phyloP scores from a whole-genome alignment of 2,113 vertebrate genomes.

The Thinocorus orbignyianus region DNA sequence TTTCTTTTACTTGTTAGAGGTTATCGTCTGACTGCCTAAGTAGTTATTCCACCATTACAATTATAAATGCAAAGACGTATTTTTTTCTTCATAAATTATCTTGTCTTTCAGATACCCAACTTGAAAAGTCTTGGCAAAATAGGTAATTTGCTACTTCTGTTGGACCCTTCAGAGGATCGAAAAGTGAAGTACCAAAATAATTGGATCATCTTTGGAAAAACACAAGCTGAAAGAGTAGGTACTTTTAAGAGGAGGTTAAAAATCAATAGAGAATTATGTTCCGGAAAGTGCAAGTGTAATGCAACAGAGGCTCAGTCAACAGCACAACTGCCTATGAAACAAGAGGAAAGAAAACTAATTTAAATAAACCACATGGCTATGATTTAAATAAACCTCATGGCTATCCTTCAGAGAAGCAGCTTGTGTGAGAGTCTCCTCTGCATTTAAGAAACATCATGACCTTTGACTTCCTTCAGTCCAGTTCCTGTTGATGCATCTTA shows the following conservation, averaged over 20 bases:
- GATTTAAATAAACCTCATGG: background rate
- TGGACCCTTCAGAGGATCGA: background rate
- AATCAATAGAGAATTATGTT: background rate
- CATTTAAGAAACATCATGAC: background rate
- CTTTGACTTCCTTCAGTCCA: constrained; percentile 9
- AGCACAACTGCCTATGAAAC: background rate
- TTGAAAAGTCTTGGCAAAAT: background rate
- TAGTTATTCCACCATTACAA: background rate
- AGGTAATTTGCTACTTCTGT: background rate
- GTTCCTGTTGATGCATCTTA: background rate
- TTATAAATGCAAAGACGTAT: background rate
- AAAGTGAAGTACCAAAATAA: background rate
- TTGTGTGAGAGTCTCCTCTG: background rate
- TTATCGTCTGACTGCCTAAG: background rate
- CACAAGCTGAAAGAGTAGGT: background rate
- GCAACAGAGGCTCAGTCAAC: background rate
- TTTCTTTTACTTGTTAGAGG: background rate
- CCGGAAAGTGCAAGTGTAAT: background rate
- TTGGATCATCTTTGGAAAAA: background rate
- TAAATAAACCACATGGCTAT: background rate
- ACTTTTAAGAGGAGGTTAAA: background rate
- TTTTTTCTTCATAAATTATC: background rate
- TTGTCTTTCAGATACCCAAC: background rate
- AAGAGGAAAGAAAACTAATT: background rate
- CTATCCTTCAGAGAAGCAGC: background rate